phyloP scores from a whole-genome alignment of 2,888 invertebrate genomes.

The Temnothorax ravouxi region DNA sequence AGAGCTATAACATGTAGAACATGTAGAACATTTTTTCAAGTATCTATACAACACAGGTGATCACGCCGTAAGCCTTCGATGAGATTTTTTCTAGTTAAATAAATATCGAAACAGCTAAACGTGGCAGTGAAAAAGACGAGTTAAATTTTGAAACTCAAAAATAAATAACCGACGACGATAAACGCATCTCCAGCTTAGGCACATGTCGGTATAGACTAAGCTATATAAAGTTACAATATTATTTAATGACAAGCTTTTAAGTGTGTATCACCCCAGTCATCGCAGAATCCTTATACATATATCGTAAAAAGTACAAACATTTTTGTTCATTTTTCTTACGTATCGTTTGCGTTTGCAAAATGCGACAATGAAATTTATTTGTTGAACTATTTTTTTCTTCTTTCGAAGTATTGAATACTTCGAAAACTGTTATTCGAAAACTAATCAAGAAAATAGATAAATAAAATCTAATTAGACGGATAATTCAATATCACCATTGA shows the following conservation, averaged over 20 bases:
- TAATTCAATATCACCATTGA: background rate
- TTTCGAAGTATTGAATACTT: background rate
- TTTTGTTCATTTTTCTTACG: background rate
- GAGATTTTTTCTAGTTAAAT: constrained; percentile 39
- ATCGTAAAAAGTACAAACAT: background rate
- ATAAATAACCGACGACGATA: constrained; percentile 11
- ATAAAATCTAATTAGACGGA: background rate
- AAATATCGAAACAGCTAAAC: constrained; percentile 3
- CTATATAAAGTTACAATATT: constrained; percentile 67
- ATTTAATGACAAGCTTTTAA: constrained; percentile 69
- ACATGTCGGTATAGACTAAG: constrained; percentile 67
- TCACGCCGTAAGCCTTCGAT: constrained; percentile 68
- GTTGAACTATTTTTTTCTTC: background rate
- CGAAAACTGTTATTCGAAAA: background rate
- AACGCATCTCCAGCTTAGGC: constrained; percentile 70
- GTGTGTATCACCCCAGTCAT: constrained; percentile 45
- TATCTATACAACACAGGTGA: constrained; percentile 71
- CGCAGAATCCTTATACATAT: background rate
- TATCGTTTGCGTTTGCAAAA: background rate
- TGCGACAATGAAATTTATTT: background rate
- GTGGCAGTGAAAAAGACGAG: background rate
- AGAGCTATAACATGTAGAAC: constrained; percentile 80
- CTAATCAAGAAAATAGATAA: background rate
- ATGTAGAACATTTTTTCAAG: constrained; percentile 78
- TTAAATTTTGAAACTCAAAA: background rate